Base-by-base conservation (phyloP, 2,888 invertebrate genomes). In the Rhyacophila evoluta region DNA sequence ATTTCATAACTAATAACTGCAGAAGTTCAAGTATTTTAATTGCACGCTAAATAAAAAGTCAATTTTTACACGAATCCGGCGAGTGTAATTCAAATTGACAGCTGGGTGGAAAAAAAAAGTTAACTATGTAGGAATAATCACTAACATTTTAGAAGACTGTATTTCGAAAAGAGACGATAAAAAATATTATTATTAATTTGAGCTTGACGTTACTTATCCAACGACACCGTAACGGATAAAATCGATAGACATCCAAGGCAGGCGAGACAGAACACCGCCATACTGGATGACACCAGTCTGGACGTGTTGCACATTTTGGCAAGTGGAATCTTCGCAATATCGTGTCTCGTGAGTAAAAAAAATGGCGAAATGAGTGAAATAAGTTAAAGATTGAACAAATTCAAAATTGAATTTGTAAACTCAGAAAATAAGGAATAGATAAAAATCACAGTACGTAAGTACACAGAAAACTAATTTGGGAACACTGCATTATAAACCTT, bases 401-500 rank as follows among this genome's bases (percentile, higher is more conserved):
- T 15, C 19, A 19, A n/a, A n/a, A n/a, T n/a, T n/a, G n/a, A n/a
- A n/a, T n/a, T n/a, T 55, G 10, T 2, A 55, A 25, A 55, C 55
- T 55, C 29, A 6, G 19, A 55, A 55, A 8, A 25, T 19, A 19
- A 8, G 19, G 19, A 55, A 19, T 10, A 55, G 19, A 55, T 55
- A 19, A 55, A 55, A 19, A 19, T 19, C 55, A 55, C 55, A 19
- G 19, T 55, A 55, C 15, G 55, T 55, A 33, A 33, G 29, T 33
- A 33, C 29, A 55, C 55, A 76, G 25, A 41, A 4, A 38, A 67
- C 79, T 79, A 79, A 76, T 79, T 79, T 74, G 39, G 76, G 69
- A 79, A 36, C 72, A 72, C 76, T 76, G 75, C 76, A 77, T 77
- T 73, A 79, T 79, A 75, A 73, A 74, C 74, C 79, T 72, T 76